Conservation (phyloP, 2,113 vertebrate species). For the Malaclemys terrapin region DNA sequence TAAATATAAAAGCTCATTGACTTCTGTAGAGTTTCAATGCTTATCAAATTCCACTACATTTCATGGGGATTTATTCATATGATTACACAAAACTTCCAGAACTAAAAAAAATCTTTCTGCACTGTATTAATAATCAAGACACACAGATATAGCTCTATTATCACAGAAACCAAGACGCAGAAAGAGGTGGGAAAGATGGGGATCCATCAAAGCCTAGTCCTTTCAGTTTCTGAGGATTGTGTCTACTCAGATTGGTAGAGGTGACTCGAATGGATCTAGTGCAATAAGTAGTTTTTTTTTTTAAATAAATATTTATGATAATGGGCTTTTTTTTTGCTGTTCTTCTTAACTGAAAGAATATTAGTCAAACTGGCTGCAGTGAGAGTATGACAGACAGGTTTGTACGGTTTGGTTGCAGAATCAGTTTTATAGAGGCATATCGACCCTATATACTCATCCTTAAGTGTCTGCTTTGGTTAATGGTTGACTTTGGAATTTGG, state of each 20-base stretch:
- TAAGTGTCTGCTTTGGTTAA: no score
- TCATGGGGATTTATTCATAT: not conserved
- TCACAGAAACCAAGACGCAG: not conserved
- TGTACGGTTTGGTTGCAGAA: no score
- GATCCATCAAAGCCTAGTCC: not conserved
- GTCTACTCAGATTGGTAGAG: no score
- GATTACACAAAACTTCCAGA: not conserved
- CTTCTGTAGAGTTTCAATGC: not conserved
- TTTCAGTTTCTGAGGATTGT: not conserved
- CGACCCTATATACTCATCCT: no score
- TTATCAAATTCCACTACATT: not conserved
- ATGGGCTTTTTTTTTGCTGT: not conserved
- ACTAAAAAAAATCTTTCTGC: not conserved
- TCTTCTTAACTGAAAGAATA: no score
- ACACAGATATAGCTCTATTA: not conserved
- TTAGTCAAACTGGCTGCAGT: no score
- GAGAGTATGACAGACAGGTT: no score
- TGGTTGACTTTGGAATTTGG: no score
- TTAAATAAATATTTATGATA: not conserved
- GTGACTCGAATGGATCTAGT: not conserved
- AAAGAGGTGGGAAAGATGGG: not conserved
- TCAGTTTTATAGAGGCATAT: no score
- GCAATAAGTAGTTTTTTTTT: not conserved
- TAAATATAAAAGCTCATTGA: not conserved
- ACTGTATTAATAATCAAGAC: not conserved